These are phyloP conservation scores for Eupelmus urozonus DNA, from an alignment of 2,888 invertebrate genomes.

Conservation along the genomic window DNA sequence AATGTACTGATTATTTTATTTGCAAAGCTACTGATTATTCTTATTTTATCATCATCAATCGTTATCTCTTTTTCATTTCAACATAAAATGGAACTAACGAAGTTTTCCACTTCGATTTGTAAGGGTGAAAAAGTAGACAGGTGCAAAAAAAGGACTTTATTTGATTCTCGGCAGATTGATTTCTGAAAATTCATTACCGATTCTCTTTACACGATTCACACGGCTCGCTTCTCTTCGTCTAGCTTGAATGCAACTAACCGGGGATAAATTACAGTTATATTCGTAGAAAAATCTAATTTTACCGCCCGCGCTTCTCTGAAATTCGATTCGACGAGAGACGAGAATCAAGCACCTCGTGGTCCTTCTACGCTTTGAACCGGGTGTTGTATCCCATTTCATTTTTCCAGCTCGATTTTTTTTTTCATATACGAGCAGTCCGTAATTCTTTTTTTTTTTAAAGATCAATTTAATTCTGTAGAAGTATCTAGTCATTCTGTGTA, in stretches of 20 bases:
- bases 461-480: too few species aligned
- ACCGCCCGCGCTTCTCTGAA: conserved; percentile 7
- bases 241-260: neutral
- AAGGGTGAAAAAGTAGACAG: too few species aligned
- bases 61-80: too few species aligned
- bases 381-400: neutral
- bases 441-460: neutral
- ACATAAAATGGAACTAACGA: too few species aligned
- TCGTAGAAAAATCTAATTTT: conserved; percentile 49
- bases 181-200: conserved; percentile 29
- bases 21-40: too few species aligned
- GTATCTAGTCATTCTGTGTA: too few species aligned
- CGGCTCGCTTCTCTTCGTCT: conserved; percentile 23
- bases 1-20: too few species aligned
- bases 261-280: conserved; percentile 45
- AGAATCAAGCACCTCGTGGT: conserved; percentile 1
- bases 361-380: neutral
- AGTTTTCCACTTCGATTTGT: too few species aligned
- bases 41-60: too few species aligned
- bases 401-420: conserved; percentile 22
- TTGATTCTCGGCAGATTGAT: conserved; percentile 25
- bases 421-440: neutral
- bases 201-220: neutral
- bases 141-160: neutral
- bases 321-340: conserved; percentile 33